Base-by-base conservation (phyloP, 2,888 invertebrate genomes). In the Griposia aprilina region DNA sequence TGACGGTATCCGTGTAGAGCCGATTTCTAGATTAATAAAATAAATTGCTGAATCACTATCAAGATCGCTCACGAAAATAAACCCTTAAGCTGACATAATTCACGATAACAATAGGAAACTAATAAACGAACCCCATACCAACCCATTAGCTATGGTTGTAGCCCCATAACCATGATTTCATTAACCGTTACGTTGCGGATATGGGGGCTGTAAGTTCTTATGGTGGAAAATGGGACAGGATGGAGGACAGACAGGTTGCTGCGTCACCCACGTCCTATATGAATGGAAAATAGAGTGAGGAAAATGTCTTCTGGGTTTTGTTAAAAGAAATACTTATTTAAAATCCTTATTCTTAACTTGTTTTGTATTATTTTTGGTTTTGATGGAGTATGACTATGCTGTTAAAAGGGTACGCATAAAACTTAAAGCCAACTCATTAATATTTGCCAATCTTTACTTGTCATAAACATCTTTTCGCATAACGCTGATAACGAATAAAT, bases 141-240 rank as follows among this genome's bases (percentile, higher is more conserved):
- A 67, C 55, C 74, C 78, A 78, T 88, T 86, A 77, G 80, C 50
- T 69, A 83, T 77, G 74, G 85, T 76, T 76, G 79, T 52, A 62
- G 74, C 74, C 30, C 74, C 75, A 86, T 83, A 76, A 81, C 84
- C 73, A 76, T 85, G 81, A 87, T 83, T 85, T 85, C 70, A 87
- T 86, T 85, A 85, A 36, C 76, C 68, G 23, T 73, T 59, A 52
- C 72, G 63, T 30, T 50, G 50, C 77, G 83, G 83, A 15, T 73
- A 62, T 57, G 66, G 83, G 83, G 80, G 80, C 57, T 75, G 60
- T 23, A 20, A 59, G 57, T 65, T 67, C 50, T 59, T 70, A 70
- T 73, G 48, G 72, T 57, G 10, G 26, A 67, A 63, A 63, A 65
- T 65, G 59, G 81, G 50, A 23, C 71, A 52, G 59, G 6, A 48